Base-by-base conservation (phyloP, 2,113 vertebrate species). In the Solea solea region DNA sequence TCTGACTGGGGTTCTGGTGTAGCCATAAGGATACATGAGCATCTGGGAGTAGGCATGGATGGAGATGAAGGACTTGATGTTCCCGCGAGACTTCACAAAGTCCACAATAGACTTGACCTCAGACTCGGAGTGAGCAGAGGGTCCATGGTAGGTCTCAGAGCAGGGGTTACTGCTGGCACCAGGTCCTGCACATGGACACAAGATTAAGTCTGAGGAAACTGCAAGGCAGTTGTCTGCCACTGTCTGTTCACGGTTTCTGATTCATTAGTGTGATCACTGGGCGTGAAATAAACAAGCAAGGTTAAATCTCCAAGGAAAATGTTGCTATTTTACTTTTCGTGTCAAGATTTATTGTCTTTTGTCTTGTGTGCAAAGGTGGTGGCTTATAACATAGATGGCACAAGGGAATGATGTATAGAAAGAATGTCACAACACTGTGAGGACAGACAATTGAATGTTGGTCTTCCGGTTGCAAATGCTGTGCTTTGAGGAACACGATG, bases 31-130 rank as follows among this genome's bases (percentile, higher is more conserved):
- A 11, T 96, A 99, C 74, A 99, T 67, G 27, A 99, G 94, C 86
- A 99, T 95, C 89, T 99, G 97, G 46, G 96, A 98, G 69, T 98
- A 99, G 82, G 96, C 92, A 49, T 99, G 98, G 91, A 99, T 96
- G 91, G 97, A 97, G 71, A 98, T 0, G 54, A 98, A 98, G 66
- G 95, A 92, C 87, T 98, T 97, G 90, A 99, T 83, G 73, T 97
- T 97, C 14, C 94, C 91, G 0, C 97, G 96, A 41, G 11, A 75
- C 64, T 78, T 93, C 72, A 98, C 95, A 14, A 98, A 99, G 88
- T 99, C 94, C 76, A 98, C 96, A 0, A 99, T 96, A 86, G 97
- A 88, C 86, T 93, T 95, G 85, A 99, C 96, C 84, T 99, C 98
- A 0, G 92, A 74, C 81, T 99, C 98, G 0, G 97, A 99, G 85